These are phyloP conservation scores for Penaeus chinensis DNA, from an alignment of 1,140 invertebrate genomes.

Conservation along the genomic window DNA sequence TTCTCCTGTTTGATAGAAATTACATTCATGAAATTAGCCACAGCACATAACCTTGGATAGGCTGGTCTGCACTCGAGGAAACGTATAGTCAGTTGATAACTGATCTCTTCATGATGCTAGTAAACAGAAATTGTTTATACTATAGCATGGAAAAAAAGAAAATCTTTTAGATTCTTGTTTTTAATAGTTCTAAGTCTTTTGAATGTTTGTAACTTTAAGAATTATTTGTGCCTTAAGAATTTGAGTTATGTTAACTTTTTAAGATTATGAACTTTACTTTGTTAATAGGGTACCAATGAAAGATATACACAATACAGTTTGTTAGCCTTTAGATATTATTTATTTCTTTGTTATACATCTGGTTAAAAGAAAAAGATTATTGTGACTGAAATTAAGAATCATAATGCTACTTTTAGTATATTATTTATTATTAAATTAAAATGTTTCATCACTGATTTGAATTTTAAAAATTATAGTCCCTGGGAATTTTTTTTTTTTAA, in stretches of 20 bases:
- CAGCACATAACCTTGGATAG: constrained; percentile 12
- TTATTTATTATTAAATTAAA: too few species aligned
- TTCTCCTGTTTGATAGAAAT: not conserved
- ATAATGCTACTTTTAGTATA: too few species aligned
- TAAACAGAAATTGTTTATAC: constrained; percentile 12
- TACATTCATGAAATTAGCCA: not conserved
- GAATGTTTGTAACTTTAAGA: constrained; percentile 27
- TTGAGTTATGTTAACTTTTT: constrained; percentile 32
- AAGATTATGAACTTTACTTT: not conserved
- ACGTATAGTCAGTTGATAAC: not conserved
- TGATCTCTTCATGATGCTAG: not conserved
- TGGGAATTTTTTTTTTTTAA: too few species aligned
- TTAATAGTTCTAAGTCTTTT: constrained; percentile 4
- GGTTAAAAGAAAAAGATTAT: too few species aligned
- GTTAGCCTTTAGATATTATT: too few species aligned
- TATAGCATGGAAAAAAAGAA: not conserved
- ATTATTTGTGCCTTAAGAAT: constrained; percentile 51
- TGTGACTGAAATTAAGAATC: too few species aligned
- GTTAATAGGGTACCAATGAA: too few species aligned
- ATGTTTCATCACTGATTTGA: too few species aligned
- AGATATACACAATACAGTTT: too few species aligned
- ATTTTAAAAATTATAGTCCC: too few species aligned
- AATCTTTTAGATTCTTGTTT: constrained; percentile 34
- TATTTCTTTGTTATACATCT: too few species aligned
- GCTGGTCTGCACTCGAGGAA: constrained; percentile 48